Conservation (phyloP, 2,888 invertebrate species). For the Molanna angustata region DNA sequence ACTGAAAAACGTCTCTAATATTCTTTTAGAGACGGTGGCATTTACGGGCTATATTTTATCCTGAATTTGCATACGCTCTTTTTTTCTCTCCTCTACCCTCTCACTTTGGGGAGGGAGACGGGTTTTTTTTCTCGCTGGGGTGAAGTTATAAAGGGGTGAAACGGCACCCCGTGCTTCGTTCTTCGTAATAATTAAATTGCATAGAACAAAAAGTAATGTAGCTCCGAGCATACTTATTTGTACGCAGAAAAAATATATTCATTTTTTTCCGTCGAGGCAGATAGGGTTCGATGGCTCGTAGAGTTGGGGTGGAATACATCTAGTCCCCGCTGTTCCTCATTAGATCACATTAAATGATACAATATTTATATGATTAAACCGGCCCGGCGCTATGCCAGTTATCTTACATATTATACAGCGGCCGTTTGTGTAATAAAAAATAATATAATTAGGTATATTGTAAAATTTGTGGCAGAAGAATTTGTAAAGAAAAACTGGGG, state of each 20-base stretch:
- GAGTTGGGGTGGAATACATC: too few species aligned
- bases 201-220: slow-evolving; percentile 35
- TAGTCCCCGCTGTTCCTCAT: too few species aligned
- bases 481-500: too few species aligned
- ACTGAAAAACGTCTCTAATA: slow-evolving; percentile 61
- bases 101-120: slow-evolving; percentile 49
- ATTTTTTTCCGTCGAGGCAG: slow-evolving; percentile 4
- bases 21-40: slow-evolving; percentile 61
- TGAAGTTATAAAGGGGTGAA: slow-evolving; percentile 60
- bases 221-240: slow-evolving; percentile 24
- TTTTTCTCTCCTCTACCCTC: slow-evolving; percentile 56
- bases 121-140: slow-evolving; percentile 56
- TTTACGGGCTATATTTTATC: slow-evolving; percentile 62
- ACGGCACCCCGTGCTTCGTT: slow-evolving; percentile 44
- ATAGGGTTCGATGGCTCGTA: background rate
- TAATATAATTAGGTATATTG: too few species aligned
- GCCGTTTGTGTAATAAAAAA: too few species aligned
- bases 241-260: slow-evolving; percentile 3
- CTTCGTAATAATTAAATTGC: slow-evolving; percentile 54
- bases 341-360: too few species aligned
- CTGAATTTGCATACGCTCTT: slow-evolving; percentile 61
- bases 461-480: too few species aligned
- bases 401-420: too few species aligned
- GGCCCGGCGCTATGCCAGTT: too few species aligned
- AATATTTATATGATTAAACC: too few species aligned